phyloP scores from a whole-genome alignment of 2,113 vertebrate species.

The Porphyrio hochstetteri region DNA sequence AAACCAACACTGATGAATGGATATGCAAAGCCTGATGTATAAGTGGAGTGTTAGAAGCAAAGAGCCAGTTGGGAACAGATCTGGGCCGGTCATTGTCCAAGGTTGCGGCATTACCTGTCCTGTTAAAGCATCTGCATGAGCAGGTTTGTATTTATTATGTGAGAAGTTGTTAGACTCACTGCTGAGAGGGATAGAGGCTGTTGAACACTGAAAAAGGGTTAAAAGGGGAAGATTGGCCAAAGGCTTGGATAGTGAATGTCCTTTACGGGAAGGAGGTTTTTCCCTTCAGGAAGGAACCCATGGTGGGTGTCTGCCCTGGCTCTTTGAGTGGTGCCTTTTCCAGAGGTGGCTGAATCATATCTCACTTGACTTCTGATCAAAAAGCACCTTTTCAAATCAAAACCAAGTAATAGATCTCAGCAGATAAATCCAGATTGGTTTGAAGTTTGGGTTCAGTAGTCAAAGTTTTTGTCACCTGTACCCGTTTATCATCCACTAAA shows the following conservation, averaged over 20 bases:
- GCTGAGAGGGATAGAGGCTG: background rate
- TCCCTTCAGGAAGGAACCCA: background rate
- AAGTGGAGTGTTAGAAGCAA: background rate
- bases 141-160: background rate
- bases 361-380: background rate
- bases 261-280: background rate
- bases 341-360: background rate
- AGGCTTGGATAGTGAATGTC: background rate
- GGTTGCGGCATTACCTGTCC: background rate
- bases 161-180: background rate
- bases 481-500: background rate
- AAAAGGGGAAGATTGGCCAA: background rate
- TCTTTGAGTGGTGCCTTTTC: background rate
- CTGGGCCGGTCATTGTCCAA: background rate
- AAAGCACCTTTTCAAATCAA: background rate
- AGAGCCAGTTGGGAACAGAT: background rate
- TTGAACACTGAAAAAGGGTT: background rate
- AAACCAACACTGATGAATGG: background rate
- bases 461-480: background rate
- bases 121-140: fast-evolving
- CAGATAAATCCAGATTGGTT: background rate
- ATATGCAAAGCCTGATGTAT: background rate
- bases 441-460: background rate
- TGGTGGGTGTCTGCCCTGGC: background rate
- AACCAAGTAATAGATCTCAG: background rate